phyloP scores from a whole-genome alignment of 2,113 vertebrate genomes.

The Oncorhynchus gorbuscha region DNA sequence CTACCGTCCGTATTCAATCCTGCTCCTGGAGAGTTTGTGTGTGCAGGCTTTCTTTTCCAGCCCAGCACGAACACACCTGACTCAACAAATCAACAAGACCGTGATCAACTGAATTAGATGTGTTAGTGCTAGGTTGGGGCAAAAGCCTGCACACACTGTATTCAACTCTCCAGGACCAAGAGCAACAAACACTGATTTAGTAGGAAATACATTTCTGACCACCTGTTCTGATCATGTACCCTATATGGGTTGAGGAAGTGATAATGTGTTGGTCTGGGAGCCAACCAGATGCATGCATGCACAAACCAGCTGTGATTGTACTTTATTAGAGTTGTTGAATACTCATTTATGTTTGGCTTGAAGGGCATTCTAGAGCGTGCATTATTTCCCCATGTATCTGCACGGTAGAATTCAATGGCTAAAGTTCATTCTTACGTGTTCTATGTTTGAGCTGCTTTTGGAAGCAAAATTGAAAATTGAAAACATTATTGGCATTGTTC shows the following conservation, averaged over 20 bases:
- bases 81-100: background rate
- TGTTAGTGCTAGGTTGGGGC: background rate
- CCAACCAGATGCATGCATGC: slow-evolving; percentile 76
- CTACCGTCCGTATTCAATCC: slow-evolving; percentile 28
- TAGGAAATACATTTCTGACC: background rate
- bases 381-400: no score
- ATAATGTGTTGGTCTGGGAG: slow-evolving; percentile 60
- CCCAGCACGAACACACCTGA: background rate
- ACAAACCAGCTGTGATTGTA: slow-evolving; percentile 76
- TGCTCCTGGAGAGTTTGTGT: slow-evolving; percentile 14
- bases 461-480: no score
- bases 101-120: background rate
- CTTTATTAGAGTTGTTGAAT: slow-evolving; percentile 28
- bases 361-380: no score
- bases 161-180: background rate
- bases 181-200: background rate
- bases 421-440: no score
- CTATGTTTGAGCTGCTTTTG: no score
- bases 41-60: background rate
- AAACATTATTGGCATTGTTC: no score
- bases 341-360: no score
- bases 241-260: slow-evolving; percentile 12
- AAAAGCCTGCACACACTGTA: no score
- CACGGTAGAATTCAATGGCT: no score
- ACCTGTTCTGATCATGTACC: background rate